Evolutionary conservation across 2,113 vertebrate genomes (phyloP), one percentile per base, ranked within the genome.

Genomic region (Tauraco erythrolophus): DNA sequence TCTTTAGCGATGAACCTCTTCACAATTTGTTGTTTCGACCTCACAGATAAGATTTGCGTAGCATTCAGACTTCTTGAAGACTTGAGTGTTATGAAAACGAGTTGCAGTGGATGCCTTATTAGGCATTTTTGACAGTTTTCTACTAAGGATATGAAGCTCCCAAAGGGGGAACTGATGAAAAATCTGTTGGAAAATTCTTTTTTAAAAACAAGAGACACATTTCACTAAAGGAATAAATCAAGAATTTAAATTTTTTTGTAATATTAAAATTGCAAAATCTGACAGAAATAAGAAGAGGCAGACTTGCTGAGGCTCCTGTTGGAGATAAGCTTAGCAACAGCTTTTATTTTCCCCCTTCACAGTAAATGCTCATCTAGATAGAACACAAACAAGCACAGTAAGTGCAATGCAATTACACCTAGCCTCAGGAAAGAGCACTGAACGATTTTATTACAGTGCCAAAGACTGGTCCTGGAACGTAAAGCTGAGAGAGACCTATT

Each of bases 391-490:
- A 96, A 60, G 53, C 51, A 45, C 53, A 84, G 18, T 82, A 78
- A 97, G 94, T 91, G 68, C 88, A 94, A 65, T 94, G 95, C 94
- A 97, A 86, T 98, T 98, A 96, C 79, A 97, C 39, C 68, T 96
- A 86, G 96, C 97, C 94, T 97, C 76, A 85, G 96, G 96, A 97
- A 97, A 95, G 68, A 93, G 69, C 88, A 84, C 2, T 84, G 90
- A 95, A 83, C 91, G 93, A 64, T 92, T 94, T 96, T 96, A 94
- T 97, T 95, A 75, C 77, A 77, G 88, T 96, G 74, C 91, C 76
- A 84, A 97, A 97, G 92, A 96, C 96, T 89, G 90, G 86, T 85
- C 71, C 79, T 95, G 94, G 94, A 97, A 93, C 92, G 64, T 96
- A 95, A 96, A 97, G 90, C 88, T 96, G 76, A 60, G 58, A 94